phyloP scores from a whole-genome alignment of 2,888 invertebrate species.

The Eurytoma californica region DNA sequence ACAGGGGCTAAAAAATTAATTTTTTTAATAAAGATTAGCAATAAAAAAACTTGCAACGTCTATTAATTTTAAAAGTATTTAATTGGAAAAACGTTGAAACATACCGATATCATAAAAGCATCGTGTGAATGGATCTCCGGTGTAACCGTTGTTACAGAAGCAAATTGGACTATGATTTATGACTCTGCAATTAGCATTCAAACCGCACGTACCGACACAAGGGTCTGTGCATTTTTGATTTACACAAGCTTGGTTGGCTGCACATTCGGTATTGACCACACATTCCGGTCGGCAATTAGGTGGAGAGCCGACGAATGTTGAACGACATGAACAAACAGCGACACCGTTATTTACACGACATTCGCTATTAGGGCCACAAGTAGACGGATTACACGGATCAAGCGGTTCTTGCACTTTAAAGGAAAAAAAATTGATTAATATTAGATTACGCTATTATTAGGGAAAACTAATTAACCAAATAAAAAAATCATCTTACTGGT shows the following conservation, averaged over 20 bases:
- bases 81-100: neutral
- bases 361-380: constrained; percentile 77
- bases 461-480: neutral
- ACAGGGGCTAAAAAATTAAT: constrained; percentile 64
- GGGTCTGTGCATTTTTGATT: constrained; percentile 78
- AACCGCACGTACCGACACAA: constrained; percentile 78
- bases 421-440: constrained; percentile 62
- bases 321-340: constrained; percentile 77
- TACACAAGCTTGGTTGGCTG: constrained; percentile 77
- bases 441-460: constrained; percentile 60
- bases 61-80: too few species aligned
- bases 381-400: constrained; percentile 77
- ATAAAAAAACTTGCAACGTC: too few species aligned
- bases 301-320: constrained; percentile 76
- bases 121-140: constrained; percentile 77
- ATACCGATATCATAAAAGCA: constrained; percentile 29
- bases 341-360: constrained; percentile 75
- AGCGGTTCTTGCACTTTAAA: constrained; percentile 70
- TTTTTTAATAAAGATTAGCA: neutral
- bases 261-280: constrained; percentile 77
- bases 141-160: constrained; percentile 76
- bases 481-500: constrained; percentile 76
- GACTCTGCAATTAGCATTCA: constrained; percentile 77
- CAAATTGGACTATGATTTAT: constrained; percentile 80
- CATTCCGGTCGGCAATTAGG: constrained; percentile 77